These are phyloP conservation scores for Paramormyrops kingsleyae DNA, from an alignment of 2,113 vertebrate genomes.

Conservation along the genomic window DNA sequence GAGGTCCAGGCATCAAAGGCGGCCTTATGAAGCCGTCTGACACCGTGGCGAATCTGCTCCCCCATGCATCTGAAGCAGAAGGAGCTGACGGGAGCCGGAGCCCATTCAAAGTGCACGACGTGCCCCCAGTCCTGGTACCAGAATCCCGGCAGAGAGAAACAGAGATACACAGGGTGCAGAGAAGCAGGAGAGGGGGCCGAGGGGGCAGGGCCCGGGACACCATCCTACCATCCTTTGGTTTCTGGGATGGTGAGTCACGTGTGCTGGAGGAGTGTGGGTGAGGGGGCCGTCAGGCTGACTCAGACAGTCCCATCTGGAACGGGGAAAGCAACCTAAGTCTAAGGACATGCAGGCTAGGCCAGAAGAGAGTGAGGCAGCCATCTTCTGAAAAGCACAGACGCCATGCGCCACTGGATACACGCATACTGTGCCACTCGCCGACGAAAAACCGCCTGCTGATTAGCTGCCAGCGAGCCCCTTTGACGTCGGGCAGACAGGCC, in stretches of 20 bases:
- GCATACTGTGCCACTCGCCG: neutral
- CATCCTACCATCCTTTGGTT: neutral
- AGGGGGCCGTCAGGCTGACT: neutral
- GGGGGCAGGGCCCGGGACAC: neutral
- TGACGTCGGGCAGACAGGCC: neutral
- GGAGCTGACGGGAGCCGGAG: constrained; percentile 12
- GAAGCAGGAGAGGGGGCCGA: neutral
- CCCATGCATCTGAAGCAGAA: neutral
- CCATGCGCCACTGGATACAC: neutral
- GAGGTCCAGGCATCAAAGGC: constrained; percentile 4
- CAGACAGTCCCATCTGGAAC: neutral
- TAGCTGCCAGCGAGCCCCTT: neutral
- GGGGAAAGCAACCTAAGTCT: neutral
- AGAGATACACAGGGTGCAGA: neutral
- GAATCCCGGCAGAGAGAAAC: neutral
- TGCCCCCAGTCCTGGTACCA: neutral
- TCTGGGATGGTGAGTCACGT: neutral
- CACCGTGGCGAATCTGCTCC: neutral
- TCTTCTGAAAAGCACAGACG: neutral
- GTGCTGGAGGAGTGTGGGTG: neutral
- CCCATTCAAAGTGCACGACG: neutral
- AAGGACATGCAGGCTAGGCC: neutral
- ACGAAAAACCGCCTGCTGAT: neutral
- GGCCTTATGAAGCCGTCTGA: neutral
- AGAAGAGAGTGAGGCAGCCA: neutral